A percentile compares a stretch with the other conserved stretches of the same genome.
phyloP scores from a whole-genome alignment of 2,888 invertebrate species.

The Archips xylosteana region DNA sequence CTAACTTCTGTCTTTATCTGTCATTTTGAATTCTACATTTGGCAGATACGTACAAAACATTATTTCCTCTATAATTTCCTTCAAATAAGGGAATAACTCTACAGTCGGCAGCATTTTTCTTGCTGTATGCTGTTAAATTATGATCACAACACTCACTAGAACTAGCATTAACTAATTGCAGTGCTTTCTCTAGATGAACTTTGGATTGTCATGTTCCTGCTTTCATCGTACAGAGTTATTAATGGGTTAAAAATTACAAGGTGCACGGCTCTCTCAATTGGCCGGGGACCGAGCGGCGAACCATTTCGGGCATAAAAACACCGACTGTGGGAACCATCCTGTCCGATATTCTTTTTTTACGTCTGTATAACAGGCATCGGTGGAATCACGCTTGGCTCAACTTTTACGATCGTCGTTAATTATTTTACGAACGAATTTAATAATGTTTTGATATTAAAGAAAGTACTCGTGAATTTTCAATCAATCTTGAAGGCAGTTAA shows the following conservation, averaged over 20 bases:
- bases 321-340: conserved; percentile 74
- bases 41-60: too few species aligned
- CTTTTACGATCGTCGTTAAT: conserved; percentile 60
- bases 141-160: conserved; percentile 15
- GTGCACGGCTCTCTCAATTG: conserved; percentile 73
- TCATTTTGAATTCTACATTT: too few species aligned
- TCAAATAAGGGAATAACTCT: too few species aligned
- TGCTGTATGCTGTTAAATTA: neutral
- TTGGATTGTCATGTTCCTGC: conserved; percentile 67
- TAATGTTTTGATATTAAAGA: conserved; percentile 38
- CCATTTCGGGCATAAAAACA: conserved; percentile 65
- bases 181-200: conserved; percentile 61
- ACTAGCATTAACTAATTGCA: conserved; percentile 33
- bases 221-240: conserved; percentile 69
- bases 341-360: conserved; percentile 57
- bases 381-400: conserved; percentile 65
- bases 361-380: conserved; percentile 53
- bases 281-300: conserved; percentile 60
- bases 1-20: too few species aligned
- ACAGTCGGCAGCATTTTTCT: too few species aligned
- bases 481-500: neutral
- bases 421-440: conserved; percentile 57
- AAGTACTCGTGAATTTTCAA: neutral
- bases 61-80: too few species aligned
- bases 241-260: conserved; percentile 78